Percentiles rank a stretch among this genome's conserved stretches.
Conservation (phyloP, 2,113 vertebrate genomes). For the Orientallactaga bullata region DNA sequence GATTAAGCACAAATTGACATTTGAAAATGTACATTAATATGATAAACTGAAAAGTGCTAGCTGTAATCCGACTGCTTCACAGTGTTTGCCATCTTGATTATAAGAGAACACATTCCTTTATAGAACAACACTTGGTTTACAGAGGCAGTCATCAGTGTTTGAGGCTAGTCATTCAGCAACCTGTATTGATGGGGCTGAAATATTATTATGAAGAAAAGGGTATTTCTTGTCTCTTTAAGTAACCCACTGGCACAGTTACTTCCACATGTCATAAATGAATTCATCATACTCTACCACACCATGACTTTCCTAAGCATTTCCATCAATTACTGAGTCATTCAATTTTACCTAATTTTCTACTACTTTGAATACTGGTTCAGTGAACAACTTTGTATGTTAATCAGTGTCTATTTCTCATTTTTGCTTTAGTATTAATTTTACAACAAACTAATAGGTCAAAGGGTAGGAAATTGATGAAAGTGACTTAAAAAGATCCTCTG, state of each 20-base stretch:
- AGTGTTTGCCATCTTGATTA: conserved; percentile 7
- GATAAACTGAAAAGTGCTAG: background rate
- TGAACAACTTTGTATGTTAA: conserved; percentile 3
- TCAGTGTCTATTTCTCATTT: conserved; percentile 34
- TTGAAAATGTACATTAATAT: conserved; percentile 12
- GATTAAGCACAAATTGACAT: background rate
- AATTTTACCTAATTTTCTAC: conserved; percentile 31
- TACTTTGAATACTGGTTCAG: conserved; percentile 10
- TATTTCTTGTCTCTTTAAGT: background rate
- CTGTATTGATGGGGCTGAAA: conserved; percentile 27
- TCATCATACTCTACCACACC: background rate
- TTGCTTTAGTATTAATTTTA: conserved; percentile 55
- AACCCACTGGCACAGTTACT: background rate
- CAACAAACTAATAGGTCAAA: background rate
- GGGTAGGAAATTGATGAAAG: conserved; percentile 23
- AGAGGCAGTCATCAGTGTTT: background rate
- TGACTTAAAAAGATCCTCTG: background rate
- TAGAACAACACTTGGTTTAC: background rate
- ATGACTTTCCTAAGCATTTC: conserved; percentile 36
- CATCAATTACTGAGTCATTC: conserved; percentile 20
- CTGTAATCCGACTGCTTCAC: background rate
- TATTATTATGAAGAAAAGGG: background rate
- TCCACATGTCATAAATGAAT: background rate
- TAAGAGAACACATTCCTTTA: conserved; percentile 15
- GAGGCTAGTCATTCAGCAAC: background rate